These are phyloP conservation scores for Diorhabda carinulata DNA, from an alignment of 1,140 invertebrate genomes.

Conservation along the genomic window DNA sequence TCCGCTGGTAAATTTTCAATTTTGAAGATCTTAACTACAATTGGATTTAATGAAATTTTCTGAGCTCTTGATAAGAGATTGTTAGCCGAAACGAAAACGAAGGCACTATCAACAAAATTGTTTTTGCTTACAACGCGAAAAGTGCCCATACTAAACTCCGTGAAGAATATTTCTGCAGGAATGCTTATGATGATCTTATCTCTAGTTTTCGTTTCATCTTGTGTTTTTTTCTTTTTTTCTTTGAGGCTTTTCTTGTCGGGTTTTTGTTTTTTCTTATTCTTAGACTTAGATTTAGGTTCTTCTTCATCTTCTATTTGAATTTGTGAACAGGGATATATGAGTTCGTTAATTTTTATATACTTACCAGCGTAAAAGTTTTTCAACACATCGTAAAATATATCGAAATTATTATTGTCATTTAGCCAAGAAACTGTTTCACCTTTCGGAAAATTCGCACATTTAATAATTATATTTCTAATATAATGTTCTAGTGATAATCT, in stretches of 20 bases:
- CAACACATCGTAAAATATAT: neutral
- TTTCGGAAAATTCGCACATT: conserved; percentile 9
- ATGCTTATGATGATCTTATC: conserved; percentile 18
- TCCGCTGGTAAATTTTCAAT: conserved; percentile 28
- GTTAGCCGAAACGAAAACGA: conserved; percentile 21
- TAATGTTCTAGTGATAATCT: neutral
- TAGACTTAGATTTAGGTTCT: neutral
- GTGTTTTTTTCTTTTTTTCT: neutral
- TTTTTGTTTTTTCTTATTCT: neutral
- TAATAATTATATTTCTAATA: conserved; percentile 7
- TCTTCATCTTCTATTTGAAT: neutral
- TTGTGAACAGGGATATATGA: conserved; percentile 3
- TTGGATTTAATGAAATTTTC: conserved; percentile 30
- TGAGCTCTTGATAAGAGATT: conserved; percentile 27
- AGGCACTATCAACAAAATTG: conserved; percentile 13
- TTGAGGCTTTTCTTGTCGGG: neutral
- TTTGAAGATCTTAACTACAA: conserved; percentile 33
- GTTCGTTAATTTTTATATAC: neutral
- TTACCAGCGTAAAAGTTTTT: conserved; percentile 6
- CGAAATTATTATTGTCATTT: neutral
- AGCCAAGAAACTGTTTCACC: conserved; percentile 8
- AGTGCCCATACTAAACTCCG: conserved; percentile 24
- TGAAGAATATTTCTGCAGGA: conserved; percentile 34
- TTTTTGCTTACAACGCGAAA: conserved; percentile 18
- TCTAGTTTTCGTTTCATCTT: neutral